Evolutionary conservation across 2,797 vertebrate genomes (phyloP).

Genomic region (Catostomus latipinnis): DNA sequence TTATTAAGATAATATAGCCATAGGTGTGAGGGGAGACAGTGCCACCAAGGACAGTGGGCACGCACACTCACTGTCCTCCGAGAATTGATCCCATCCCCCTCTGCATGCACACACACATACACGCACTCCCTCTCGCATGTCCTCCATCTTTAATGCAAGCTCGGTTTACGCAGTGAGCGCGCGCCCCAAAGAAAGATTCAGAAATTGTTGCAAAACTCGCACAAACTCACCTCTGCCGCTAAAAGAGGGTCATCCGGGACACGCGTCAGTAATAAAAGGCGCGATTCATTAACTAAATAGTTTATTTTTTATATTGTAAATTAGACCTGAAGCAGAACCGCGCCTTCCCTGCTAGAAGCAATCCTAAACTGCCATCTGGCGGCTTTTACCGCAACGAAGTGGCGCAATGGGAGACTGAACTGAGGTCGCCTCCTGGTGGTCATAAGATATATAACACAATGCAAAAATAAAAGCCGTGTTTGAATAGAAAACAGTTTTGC

Average conservation of each 20-base stretch:
- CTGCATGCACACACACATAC: slow-evolving; percentile 71
- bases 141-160: slow-evolving; percentile 89
- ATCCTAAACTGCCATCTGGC: slow-evolving; percentile 99
- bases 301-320: slow-evolving; percentile 78
- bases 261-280: slow-evolving; percentile 39
- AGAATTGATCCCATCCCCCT: slow-evolving; percentile 81
- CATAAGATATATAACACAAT: slow-evolving; percentile 53
- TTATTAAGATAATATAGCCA: slow-evolving; percentile 15
- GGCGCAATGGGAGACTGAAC: slow-evolving; percentile 91
- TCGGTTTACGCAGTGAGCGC: slow-evolving; percentile 68
- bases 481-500: not conserved
- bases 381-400: slow-evolving; percentile 96
- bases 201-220: slow-evolving; percentile 51
- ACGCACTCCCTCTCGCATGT: slow-evolving; percentile 73
- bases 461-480: slow-evolving; percentile 22
- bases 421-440: slow-evolving; percentile 93
- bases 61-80: slow-evolving; percentile 75
- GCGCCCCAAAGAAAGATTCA: slow-evolving; percentile 51
- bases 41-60: slow-evolving; percentile 64
- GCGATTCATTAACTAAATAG: slow-evolving; percentile 47
- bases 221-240: slow-evolving; percentile 59
- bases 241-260: slow-evolving; percentile 27
- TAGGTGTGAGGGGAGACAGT: slow-evolving; percentile 44
- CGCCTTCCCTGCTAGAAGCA: slow-evolving; percentile 95
- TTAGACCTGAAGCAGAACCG: slow-evolving; percentile 89